These are phyloP conservation scores for Tyrannus savana DNA, from an alignment of 2,113 vertebrate genomes.

Conservation along the genomic window DNA sequence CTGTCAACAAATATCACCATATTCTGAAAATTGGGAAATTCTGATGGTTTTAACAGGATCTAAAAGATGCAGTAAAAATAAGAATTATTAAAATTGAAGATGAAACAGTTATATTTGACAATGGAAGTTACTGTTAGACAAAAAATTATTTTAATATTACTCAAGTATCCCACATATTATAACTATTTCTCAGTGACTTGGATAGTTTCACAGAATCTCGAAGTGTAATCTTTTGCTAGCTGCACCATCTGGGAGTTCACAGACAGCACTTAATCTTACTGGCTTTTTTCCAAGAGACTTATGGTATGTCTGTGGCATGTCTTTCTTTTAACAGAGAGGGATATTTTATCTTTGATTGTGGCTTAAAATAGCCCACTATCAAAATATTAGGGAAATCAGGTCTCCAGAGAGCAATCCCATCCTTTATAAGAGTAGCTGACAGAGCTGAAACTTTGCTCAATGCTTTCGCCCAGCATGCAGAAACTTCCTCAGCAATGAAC, in stretches of 20 bases:
- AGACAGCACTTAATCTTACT: slow-evolving; percentile 20
- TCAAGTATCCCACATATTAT: neutral
- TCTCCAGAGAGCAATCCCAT: neutral
- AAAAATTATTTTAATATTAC: slow-evolving; percentile 27
- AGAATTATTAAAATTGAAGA: neutral
- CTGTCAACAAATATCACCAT: neutral
- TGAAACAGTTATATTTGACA: neutral
- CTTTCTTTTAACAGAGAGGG: neutral
- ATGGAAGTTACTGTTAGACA: neutral
- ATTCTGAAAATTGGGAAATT: neutral
- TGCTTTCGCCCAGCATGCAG: neutral
- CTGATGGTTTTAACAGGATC: neutral
- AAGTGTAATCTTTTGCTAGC: slow-evolving; percentile 1
- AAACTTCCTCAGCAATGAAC: neutral
- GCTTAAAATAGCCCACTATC: slow-evolving; percentile 10
- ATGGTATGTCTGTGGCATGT: neutral
- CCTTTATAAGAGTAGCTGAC: neutral
- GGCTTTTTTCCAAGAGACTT: slow-evolving; percentile 45
- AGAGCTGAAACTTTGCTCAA: neutral
- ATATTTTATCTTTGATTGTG: neutral
- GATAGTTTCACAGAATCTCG: slow-evolving; percentile 2
- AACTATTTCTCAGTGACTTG: neutral
- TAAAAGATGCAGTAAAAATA: neutral
- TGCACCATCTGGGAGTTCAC: slow-evolving; percentile 31
- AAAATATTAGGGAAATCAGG: neutral